phyloP scores from a whole-genome alignment of 2,797 vertebrate genomes.

The Okamejei kenojei region DNA sequence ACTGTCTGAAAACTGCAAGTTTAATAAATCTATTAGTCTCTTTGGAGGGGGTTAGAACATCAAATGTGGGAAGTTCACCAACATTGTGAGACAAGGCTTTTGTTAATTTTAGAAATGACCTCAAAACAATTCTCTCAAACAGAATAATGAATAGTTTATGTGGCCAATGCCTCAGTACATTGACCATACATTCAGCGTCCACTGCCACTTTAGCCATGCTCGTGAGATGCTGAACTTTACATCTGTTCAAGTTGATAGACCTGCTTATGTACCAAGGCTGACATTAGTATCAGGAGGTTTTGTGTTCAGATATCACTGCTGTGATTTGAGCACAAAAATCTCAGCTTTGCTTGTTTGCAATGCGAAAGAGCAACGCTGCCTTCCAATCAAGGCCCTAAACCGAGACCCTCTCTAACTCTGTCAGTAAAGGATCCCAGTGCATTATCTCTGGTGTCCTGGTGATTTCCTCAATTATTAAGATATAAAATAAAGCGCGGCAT shows the following conservation, averaged over 20 bases:
- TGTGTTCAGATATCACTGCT: too few species aligned
- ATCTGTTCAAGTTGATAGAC: not conserved
- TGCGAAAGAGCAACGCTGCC: too few species aligned
- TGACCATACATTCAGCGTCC: not conserved
- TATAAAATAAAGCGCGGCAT: too few species aligned
- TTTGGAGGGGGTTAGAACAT: not conserved
- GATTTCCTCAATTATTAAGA: too few species aligned
- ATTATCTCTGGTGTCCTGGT: too few species aligned
- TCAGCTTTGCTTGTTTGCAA: too few species aligned
- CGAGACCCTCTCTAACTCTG: conserved; percentile 14
- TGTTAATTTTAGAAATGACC: not conserved
- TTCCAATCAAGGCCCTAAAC: not conserved
- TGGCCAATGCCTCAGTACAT: not conserved
- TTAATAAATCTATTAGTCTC: not conserved
- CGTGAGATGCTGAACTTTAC: not conserved
- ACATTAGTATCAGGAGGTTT: too few species aligned
- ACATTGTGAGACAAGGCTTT: not conserved
- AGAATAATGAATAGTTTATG: not conserved
- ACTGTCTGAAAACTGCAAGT: too few species aligned
- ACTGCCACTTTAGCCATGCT: not conserved
- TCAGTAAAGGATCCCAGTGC: too few species aligned
- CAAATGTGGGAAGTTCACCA: not conserved
- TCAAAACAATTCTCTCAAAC: not conserved
- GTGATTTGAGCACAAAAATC: too few species aligned
- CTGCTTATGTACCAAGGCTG: not conserved